Conservation (phyloP, 1,140 invertebrate genomes). For the Lordiphosa mommai region DNA sequence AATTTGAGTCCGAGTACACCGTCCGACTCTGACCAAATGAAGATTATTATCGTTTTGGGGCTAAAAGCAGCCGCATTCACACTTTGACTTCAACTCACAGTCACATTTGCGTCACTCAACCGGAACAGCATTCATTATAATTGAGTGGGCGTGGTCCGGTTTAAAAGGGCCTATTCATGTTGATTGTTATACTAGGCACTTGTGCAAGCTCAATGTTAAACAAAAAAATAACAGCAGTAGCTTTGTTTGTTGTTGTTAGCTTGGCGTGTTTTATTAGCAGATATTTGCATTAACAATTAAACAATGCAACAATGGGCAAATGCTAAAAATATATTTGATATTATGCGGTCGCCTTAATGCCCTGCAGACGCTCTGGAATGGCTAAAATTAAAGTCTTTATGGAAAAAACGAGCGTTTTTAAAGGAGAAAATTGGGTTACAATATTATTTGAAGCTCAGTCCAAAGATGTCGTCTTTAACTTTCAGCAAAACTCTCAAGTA, state of each 20-base stretch:
- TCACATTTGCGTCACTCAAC: conserved; percentile 28
- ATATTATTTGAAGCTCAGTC: no score
- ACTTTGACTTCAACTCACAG: conserved; percentile 29
- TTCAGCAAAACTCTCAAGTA: no score
- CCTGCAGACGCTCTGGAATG: conserved; percentile 5
- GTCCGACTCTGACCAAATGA: conserved; percentile 29
- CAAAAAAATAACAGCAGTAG: conserved; percentile 35
- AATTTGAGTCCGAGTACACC: conserved; percentile 3
- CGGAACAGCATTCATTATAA: conserved; percentile 36
- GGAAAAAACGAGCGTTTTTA: no score
- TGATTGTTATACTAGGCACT: conserved; percentile 19
- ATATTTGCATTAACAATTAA: conserved; percentile 58
- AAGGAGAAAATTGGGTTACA: no score
- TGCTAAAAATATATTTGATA: not conserved
- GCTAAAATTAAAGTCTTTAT: not conserved
- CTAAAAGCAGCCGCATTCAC: conserved; percentile 20
- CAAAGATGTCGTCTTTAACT: no score
- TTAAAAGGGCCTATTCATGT: conserved; percentile 59
- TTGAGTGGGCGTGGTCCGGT: conserved; percentile 32
- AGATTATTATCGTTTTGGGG: conserved; percentile 68
- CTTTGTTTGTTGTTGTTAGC: not conserved
- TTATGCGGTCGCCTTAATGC: conserved; percentile 14
- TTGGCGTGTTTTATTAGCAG: conserved; percentile 28
- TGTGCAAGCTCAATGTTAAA: conserved; percentile 14
- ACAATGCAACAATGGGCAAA: conserved; percentile 5